Evolutionary conservation across 2,113 vertebrate species (phyloP).

Genomic region (Rallus limicola): DNA sequence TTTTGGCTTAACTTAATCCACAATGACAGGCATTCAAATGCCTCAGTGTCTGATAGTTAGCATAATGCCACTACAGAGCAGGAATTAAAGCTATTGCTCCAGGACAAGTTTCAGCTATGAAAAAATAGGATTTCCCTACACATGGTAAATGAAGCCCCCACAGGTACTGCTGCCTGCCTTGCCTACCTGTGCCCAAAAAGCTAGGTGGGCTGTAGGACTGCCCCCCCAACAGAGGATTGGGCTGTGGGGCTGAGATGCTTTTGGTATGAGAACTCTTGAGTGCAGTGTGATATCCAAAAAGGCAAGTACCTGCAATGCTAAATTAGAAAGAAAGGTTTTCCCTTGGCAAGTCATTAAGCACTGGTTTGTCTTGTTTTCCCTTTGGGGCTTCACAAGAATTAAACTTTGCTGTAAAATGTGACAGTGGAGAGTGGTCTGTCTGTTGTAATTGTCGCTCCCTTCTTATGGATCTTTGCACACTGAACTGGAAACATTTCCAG

Average conservation of each 20-base stretch:
- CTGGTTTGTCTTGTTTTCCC: background rate
- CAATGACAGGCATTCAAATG: background rate
- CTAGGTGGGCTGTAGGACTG: background rate
- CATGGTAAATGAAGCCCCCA: background rate
- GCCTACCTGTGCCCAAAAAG: background rate
- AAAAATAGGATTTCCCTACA: background rate
- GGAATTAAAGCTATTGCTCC: background rate
- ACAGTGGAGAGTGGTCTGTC: background rate
- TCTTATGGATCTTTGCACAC: background rate
- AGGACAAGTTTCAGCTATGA: background rate
- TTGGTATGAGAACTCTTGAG: background rate
- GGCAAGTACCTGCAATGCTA: background rate
- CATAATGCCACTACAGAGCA: background rate
- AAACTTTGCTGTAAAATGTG: background rate
- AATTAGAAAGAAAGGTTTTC: background rate
- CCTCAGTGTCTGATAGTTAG: background rate
- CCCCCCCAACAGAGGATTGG: background rate
- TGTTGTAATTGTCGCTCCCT: background rate
- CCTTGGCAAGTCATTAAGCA: background rate
- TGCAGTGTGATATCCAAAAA: background rate
- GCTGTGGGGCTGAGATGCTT: background rate
- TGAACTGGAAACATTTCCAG: background rate
- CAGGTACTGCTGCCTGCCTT: background rate
- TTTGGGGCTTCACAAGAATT: background rate
- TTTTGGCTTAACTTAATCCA: background rate